Conservation (phyloP, 1,140 invertebrate genomes). For the Semibalanus balanoides region DNA sequence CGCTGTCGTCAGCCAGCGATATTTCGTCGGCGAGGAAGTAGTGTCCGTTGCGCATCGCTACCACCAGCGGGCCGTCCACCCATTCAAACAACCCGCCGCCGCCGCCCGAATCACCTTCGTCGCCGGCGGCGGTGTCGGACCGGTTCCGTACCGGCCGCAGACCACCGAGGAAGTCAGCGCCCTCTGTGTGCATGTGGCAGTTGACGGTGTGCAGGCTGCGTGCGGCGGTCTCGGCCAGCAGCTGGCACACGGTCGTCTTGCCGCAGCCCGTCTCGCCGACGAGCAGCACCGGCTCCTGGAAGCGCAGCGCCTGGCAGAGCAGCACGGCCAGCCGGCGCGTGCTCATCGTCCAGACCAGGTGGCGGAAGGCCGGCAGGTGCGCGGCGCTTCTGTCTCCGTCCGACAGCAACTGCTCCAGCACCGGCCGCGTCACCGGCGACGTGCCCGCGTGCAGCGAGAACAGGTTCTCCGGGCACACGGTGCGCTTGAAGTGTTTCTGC, state of each 20-base stretch:
- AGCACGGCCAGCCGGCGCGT: slow-evolving; percentile 85
- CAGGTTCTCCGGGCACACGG: slow-evolving; percentile 53
- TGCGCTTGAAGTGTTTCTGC: slow-evolving; percentile 67
- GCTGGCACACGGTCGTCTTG: slow-evolving; percentile 92
- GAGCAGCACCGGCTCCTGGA: slow-evolving; percentile 85
- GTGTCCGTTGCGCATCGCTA: slow-evolving; percentile 72
- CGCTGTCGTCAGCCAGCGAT: slow-evolving; percentile 95
- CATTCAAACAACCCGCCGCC: slow-evolving; percentile 75
- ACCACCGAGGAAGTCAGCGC: slow-evolving; percentile 92
- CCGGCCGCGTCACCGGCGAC: slow-evolving; percentile 56
- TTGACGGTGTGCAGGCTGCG: slow-evolving; percentile 67
- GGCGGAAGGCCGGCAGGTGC: slow-evolving; percentile 43
- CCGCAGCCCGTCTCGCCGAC: slow-evolving; percentile 98
- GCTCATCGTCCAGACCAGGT: slow-evolving; percentile 86
- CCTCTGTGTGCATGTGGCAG: slow-evolving; percentile 98
- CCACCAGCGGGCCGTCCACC: slow-evolving; percentile 89
- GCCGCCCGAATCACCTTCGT: slow-evolving; percentile 13
- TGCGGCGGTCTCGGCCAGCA: slow-evolving; percentile 52
- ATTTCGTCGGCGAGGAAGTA: slow-evolving; percentile 97
- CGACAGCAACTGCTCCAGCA: slow-evolving; percentile 47
- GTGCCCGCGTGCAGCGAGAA: slow-evolving; percentile 58
- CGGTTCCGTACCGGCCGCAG: slow-evolving; percentile 68
- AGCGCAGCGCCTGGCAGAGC: slow-evolving; percentile 69
- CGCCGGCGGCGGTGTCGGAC: too few relatives aligned
- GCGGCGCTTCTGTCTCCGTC: slow-evolving; percentile 28